A percentile compares a stretch with the other conserved stretches of the same genome.
Conservation (phyloP, 1,140 invertebrate genomes). For the Drosophila chauvacae region DNA sequence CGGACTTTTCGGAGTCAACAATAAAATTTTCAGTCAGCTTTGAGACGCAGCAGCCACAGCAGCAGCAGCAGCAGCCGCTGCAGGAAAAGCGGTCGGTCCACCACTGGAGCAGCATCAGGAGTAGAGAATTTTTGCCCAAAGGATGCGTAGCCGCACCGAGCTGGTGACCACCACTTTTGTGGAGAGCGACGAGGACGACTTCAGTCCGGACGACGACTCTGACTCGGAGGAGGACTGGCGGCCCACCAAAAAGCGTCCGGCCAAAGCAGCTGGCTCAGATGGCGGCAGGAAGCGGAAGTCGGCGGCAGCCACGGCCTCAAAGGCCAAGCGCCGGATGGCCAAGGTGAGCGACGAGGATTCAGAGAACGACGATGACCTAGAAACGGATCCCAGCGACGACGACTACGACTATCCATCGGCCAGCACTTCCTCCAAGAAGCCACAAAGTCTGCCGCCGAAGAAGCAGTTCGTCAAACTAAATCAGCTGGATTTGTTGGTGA, state of each 20-base stretch:
- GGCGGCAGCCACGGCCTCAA: conserved; percentile 25
- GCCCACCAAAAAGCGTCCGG: conserved; percentile 70
- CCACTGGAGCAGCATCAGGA: conserved; percentile 16
- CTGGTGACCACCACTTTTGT: conserved; percentile 83
- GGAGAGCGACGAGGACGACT: conserved; percentile 82
- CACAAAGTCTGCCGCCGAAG: conserved; percentile 67
- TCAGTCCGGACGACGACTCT: conserved; percentile 74
- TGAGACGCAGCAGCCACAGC: conserved; percentile 40
- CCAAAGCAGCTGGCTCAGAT: conserved; percentile 54
- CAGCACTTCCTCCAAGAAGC: conserved; percentile 52
- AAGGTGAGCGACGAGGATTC: conserved; percentile 70
- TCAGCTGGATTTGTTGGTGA: conserved; percentile 67
- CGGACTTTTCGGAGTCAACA: conserved; percentile 57
- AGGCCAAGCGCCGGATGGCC: conserved; percentile 59
- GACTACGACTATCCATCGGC: conserved; percentile 53
- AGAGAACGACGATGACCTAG: conserved; percentile 53
- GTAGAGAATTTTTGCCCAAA: conserved; percentile 23
- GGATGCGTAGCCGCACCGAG: conserved; percentile 83
- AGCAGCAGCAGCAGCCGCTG: conserved; percentile 25
- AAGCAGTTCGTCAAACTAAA: conserved; percentile 66
- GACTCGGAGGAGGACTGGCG: conserved; percentile 84
- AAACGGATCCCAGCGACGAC: conserved; percentile 65
- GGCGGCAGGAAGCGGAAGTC: conserved; percentile 67
- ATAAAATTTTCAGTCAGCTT: conserved; percentile 69
- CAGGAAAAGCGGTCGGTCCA: conserved; percentile 27